These are phyloP conservation scores for Muscicapa comitata DNA, from an alignment of 2,797 vertebrate species.

Conservation along the genomic window DNA sequence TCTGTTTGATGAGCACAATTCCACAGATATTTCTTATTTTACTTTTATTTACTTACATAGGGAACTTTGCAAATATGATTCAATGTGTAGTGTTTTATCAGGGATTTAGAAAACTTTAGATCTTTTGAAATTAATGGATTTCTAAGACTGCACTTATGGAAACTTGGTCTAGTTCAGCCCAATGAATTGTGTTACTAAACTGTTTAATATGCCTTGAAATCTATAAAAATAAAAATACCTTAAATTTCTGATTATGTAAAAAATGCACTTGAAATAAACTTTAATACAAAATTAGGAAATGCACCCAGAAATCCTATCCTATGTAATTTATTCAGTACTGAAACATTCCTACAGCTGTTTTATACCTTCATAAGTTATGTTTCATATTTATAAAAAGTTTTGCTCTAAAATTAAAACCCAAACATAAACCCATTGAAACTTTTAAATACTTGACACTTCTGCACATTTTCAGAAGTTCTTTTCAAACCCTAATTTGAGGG, in stretches of 20 bases:
- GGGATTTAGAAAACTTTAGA: background rate
- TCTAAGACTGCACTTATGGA: background rate
- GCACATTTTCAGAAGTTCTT: background rate
- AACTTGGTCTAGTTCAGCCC: background rate
- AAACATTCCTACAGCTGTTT: background rate
- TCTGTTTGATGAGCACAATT: background rate
- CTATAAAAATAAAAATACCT: background rate
- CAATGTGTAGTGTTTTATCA: background rate
- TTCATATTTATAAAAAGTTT: background rate
- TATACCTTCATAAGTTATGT: background rate
- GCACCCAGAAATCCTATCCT: background rate
- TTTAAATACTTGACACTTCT: background rate
- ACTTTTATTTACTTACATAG: background rate
- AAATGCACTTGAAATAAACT: background rate
- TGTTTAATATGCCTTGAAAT: background rate
- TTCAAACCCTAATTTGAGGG: background rate
- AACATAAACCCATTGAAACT: rapidly evolving
- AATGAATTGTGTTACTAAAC: background rate
- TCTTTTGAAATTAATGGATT: background rate
- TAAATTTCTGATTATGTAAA: background rate
- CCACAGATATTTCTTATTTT: background rate
- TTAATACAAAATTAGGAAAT: background rate
- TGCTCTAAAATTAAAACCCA: background rate
- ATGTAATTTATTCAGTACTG: background rate
- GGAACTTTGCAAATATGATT: background rate